Percentiles rank a stretch among this genome's conserved stretches.
Evolutionary conservation across 2,113 vertebrate species (phyloP).

Genomic region (Cebidichthys violaceus): DNA sequence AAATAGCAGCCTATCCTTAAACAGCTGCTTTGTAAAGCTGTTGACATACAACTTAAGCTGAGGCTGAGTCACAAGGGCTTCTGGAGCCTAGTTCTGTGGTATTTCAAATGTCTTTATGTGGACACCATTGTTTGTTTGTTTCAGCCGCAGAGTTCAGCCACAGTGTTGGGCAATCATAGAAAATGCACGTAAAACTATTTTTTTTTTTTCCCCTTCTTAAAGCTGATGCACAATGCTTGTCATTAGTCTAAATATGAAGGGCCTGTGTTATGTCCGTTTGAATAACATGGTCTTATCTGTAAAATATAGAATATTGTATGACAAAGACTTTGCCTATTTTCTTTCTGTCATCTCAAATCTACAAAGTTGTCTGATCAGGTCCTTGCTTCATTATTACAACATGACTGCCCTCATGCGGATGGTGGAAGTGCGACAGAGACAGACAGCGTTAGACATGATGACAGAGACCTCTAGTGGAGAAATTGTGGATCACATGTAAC

Average conservation of each 20-base stretch:
- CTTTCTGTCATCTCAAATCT: not conserved
- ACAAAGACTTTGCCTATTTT: not conserved
- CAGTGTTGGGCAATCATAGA: not conserved
- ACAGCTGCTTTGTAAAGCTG: not conserved
- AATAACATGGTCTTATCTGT: not conserved
- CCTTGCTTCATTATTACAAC: not conserved
- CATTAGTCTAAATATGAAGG: not conserved
- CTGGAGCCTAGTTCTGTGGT: not conserved
- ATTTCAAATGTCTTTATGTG: not conserved
- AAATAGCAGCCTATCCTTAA: not conserved
- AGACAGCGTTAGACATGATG: not conserved
- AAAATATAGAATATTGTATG: not conserved
- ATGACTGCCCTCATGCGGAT: not conserved
- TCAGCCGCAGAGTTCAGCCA: not conserved
- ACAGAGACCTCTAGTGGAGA: conserved; percentile 75
- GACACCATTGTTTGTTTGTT: not conserved
- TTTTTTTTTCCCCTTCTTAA: not conserved
- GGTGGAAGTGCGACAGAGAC: not conserved
- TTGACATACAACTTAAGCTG: not conserved
- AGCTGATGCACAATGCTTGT: not conserved
- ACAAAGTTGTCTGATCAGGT: not conserved
- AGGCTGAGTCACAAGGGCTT: not conserved
- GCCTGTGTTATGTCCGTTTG: not conserved
- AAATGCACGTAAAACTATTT: not conserved
- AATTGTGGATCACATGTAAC: not conserved